Conservation (phyloP, 1,140 invertebrate genomes). For the Drosophila arawakana region DNA sequence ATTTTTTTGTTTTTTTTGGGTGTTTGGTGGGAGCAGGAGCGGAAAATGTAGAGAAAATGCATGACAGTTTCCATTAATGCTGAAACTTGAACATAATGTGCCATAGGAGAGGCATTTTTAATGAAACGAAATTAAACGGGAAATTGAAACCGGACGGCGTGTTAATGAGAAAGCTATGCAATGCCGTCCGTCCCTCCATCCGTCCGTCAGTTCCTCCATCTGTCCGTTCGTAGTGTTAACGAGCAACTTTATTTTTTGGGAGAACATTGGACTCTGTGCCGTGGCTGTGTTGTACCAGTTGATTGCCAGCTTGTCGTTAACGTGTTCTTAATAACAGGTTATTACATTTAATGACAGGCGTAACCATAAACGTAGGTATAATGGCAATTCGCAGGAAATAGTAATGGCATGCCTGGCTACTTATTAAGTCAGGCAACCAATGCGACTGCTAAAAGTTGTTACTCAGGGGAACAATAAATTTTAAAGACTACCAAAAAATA, state of each 20-base stretch:
- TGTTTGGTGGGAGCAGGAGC: not conserved
- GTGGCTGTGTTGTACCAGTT: conserved; percentile 19
- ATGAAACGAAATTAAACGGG: conserved; percentile 73
- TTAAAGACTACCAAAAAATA: too few species aligned
- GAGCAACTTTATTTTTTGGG: conserved; percentile 60
- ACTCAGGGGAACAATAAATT: too few species aligned
- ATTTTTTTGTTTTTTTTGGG: conserved; percentile 14
- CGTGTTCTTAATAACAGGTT: conserved; percentile 50
- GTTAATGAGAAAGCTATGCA: conserved; percentile 69
- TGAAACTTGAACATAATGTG: conserved; percentile 44
- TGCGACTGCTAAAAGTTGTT: too few species aligned
- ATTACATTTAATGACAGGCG: conserved; percentile 53
- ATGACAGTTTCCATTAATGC: conserved; percentile 45
- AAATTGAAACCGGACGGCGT: conserved; percentile 75
- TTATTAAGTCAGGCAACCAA: not conserved
- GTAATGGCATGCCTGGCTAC: not conserved
- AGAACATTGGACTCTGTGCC: conserved; percentile 4
- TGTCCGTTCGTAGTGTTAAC: conserved; percentile 45
- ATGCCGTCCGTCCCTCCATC: conserved; percentile 9
- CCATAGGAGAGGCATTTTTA: conserved; percentile 62
- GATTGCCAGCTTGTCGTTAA: conserved; percentile 52
- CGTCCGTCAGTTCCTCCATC: too few species aligned
- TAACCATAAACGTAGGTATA: conserved; percentile 44
- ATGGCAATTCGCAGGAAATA: conserved; percentile 10
- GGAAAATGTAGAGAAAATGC: conserved; percentile 8